A percentile compares a stretch with the other conserved stretches of the same genome.
Evolutionary conservation across 2,888 invertebrate genomes (phyloP).

Genomic region (Drosophila leonis): DNA sequence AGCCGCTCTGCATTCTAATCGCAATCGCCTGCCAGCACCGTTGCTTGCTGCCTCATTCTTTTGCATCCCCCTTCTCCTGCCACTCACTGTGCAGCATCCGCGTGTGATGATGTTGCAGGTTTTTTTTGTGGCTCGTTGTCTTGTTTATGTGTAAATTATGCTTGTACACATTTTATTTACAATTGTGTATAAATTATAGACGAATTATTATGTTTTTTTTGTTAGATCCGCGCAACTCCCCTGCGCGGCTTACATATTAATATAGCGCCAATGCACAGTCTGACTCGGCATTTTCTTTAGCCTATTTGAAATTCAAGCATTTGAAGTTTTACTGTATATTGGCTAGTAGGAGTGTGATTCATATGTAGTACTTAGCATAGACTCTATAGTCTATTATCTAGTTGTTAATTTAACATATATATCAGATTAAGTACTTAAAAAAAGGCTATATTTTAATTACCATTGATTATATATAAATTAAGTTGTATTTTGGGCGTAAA

Average conservation of each 20-base stretch:
- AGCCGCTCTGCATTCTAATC: constrained; percentile 64
- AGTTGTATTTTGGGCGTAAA: no score
- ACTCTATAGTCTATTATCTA: no score
- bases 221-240: constrained; percentile 5
- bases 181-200: constrained; percentile 81
- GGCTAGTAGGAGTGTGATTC: neutral
- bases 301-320: constrained; percentile 63
- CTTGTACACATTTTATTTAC: constrained; percentile 80
- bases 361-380: neutral
- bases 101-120: constrained; percentile 61
- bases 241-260: constrained; percentile 65
- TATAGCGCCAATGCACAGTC: constrained; percentile 52
- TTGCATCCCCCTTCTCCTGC: neutral
- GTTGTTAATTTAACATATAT: no score
- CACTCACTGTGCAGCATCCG: constrained; percentile 17
- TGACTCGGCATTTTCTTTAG: constrained; percentile 46
- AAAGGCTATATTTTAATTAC: no score
- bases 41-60: constrained; percentile 22
- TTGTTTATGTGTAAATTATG: constrained; percentile 81
- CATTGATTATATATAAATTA: no score
- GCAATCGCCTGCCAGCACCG: constrained; percentile 34
- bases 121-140: constrained; percentile 57
- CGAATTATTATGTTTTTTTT: constrained; percentile 75
- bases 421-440: neutral
- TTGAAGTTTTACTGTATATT: constrained; percentile 2